A percentile compares a stretch with the other conserved stretches of the same genome.
Evolutionary conservation across 2,797 vertebrate species (phyloP).

Genomic region (Lates japonicus): DNA sequence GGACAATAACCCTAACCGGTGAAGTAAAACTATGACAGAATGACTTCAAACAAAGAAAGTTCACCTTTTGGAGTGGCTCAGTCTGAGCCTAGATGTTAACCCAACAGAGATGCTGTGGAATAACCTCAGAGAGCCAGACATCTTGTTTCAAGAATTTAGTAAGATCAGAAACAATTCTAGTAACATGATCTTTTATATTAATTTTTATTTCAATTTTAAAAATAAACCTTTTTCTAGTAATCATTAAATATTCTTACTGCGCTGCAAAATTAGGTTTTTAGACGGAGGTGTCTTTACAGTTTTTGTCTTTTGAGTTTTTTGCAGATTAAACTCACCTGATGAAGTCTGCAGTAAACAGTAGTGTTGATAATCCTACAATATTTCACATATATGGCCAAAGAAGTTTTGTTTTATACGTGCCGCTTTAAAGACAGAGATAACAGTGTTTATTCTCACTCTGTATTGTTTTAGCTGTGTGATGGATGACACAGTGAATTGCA

Average conservation of each 20-base stretch:
- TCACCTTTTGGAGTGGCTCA: neutral
- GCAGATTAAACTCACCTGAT: too few relatives aligned
- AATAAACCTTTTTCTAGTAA: too few relatives aligned
- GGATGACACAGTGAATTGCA: neutral
- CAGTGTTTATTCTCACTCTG: neutral
- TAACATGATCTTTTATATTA: neutral
- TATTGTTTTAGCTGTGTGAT: constrained; percentile 17
- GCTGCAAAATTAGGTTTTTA: too few relatives aligned
- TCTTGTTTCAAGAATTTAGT: neutral
- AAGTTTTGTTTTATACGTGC: neutral
- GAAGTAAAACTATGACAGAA: neutral
- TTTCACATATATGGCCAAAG: too few relatives aligned
- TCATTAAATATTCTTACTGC: too few relatives aligned
- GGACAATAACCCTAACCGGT: too few relatives aligned
- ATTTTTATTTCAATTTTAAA: neutral
- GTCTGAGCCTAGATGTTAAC: neutral
- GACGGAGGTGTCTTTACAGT: too few relatives aligned
- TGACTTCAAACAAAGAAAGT: neutral
- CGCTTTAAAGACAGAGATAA: neutral
- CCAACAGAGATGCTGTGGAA: too few relatives aligned
- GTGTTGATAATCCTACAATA: too few relatives aligned
- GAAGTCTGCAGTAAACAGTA: too few relatives aligned
- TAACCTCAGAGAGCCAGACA: neutral
- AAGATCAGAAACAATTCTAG: neutral
- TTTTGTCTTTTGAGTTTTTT: too few relatives aligned